phyloP scores from a whole-genome alignment of 2,797 vertebrate species.

The Iguana delicatissima region DNA sequence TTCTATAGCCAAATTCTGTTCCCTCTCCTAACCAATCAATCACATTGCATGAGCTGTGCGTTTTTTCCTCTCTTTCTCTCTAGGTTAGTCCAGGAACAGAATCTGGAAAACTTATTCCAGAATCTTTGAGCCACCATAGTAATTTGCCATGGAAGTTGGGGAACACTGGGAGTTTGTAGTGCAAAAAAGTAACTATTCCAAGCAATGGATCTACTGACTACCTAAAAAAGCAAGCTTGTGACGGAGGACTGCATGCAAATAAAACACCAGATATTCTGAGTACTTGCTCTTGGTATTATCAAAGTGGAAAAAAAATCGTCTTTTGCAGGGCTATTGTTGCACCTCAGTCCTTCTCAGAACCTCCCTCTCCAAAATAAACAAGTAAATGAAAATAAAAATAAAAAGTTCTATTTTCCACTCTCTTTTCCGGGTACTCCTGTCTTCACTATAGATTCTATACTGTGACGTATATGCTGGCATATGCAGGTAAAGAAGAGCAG shows the following conservation, averaged over 20 bases:
- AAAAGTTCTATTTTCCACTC: background rate
- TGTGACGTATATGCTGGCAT: background rate
- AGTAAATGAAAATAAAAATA: no score
- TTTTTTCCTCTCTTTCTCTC: background rate
- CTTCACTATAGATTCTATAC: background rate
- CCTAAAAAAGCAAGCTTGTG: background rate
- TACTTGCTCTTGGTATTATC: background rate
- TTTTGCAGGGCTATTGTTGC: background rate
- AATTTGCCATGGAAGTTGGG: no score
- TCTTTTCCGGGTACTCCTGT: background rate
- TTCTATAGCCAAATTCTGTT: background rate
- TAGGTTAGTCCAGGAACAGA: background rate
- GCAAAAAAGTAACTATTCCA: no score
- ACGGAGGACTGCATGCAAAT: background rate
- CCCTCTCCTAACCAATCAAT: background rate
- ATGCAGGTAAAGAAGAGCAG: background rate
- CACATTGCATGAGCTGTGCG: background rate
- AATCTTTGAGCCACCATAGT: no score
- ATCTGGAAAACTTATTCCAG: no score
- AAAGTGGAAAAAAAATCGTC: background rate
- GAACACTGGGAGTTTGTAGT: no score
- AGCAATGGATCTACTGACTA: no score
- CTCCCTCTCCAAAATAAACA: no score
- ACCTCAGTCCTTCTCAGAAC: background rate
- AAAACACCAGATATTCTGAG: background rate